These are phyloP conservation scores for Conus canariensis DNA, from an alignment of 2,888 invertebrate species.

Conservation along the genomic window DNA sequence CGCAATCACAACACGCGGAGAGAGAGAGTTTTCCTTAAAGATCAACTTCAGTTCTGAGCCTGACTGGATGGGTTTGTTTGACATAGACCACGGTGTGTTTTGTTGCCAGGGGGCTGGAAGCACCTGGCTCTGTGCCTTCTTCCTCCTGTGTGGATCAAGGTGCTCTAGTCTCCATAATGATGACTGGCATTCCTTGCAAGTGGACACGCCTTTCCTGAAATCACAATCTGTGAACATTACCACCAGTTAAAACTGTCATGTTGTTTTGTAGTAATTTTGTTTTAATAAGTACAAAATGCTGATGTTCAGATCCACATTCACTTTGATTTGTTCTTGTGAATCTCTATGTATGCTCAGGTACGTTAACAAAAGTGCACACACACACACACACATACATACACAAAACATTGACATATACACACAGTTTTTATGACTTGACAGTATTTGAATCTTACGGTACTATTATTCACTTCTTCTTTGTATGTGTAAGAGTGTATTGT, in stretches of 20 bases:
- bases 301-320: no score
- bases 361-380: no score
- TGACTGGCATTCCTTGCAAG: conserved; percentile 31
- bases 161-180: conserved; percentile 26
- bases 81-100: neutral
- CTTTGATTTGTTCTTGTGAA: no score
- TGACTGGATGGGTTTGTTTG: neutral
- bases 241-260: neutral
- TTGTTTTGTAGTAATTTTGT: neutral
- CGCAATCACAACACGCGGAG: no score
- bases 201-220: neutral
- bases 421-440: no score
- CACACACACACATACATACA: no score
- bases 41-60: neutral
- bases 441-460: no score
- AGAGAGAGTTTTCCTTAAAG: neutral
- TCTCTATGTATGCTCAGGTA: neutral
- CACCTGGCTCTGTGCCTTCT: neutral
- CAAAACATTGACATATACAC: no score
- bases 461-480: no score
- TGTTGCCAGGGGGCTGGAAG: neutral
- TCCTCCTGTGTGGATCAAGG: neutral
- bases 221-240: neutral
- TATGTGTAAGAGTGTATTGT: no score
- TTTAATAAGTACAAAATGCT: no score